These are phyloP conservation scores for Ichneumon xanthorius DNA, from an alignment of 2,888 invertebrate species.

Conservation along the genomic window DNA sequence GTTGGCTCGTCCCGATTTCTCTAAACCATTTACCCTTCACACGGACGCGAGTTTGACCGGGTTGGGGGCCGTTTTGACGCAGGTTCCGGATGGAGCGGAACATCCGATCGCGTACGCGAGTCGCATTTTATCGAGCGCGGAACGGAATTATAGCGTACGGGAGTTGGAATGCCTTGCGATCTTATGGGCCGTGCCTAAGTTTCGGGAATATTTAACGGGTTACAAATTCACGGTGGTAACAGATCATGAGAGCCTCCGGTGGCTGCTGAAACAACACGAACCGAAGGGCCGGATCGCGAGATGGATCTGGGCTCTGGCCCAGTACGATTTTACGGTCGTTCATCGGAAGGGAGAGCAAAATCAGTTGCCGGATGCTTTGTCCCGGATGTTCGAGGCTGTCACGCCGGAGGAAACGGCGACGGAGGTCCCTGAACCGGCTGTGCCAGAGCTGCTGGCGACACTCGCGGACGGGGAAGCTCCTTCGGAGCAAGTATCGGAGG, in stretches of 20 bases:
- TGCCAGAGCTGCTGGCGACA: not conserved
- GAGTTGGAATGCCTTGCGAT: conserved; percentile 71
- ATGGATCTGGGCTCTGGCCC: conserved; percentile 19
- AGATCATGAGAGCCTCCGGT: conserved; percentile 70
- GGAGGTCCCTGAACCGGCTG: not conserved
- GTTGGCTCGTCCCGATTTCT: conserved; percentile 32
- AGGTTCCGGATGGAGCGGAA: conserved; percentile 42
- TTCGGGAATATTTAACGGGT: conserved; percentile 70
- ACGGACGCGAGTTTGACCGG: conserved; percentile 69
- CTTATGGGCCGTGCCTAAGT: conserved; percentile 67
- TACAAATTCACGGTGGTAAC: conserved; percentile 72
- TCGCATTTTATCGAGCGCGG: conserved; percentile 44
- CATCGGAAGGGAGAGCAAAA: conserved; percentile 25
- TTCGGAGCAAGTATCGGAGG: not conserved
- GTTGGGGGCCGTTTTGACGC: conserved; percentile 53
- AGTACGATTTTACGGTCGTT: not conserved
- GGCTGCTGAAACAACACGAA: conserved; percentile 68
- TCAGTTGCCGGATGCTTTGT: conserved; percentile 21
- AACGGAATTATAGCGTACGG: conserved; percentile 58
- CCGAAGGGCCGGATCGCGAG: conserved; percentile 59
- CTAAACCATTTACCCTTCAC: conserved; percentile 45
- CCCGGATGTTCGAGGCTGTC: not conserved
- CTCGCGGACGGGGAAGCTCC: not conserved
- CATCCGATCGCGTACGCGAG: conserved; percentile 64
- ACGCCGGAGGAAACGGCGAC: not conserved